Evolutionary conservation across 2,113 vertebrate genomes (phyloP), one percentile per base, ranked within the genome.

Genomic region (Dendropsophus ebraccatus): DNA sequence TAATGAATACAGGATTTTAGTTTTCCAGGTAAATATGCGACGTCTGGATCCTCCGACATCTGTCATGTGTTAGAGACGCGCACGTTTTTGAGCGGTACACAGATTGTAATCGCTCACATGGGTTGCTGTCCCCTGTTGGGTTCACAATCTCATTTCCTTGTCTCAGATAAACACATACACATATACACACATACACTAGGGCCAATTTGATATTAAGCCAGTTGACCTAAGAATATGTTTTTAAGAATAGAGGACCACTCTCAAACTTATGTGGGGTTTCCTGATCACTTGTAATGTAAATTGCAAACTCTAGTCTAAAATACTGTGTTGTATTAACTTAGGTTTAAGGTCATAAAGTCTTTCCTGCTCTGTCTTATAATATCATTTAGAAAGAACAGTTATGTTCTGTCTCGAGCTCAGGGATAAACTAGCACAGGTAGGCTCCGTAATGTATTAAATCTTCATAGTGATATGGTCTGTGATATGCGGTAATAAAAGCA

Each of bases 1-100:
- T 25, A 25, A 47, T 47, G 72, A 74, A 49, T 74, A 16, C 72
- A 74, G 72, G 35, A 49, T 74, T 74, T n/a, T n/a, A 74, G 37
- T 10, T 14, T 74, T 47, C 41, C 41, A 47, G 70, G 72, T 28
- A 74, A 28, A 21, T 47, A n/a, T 23, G 37, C 2, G 17, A 47
- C 72, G 41, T 74, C 23, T 74, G 72, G 72, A 74, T 47, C 23
- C 37, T 25, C 32, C 7, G 72, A 47, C 37, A 74, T 45, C 72
- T 74, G 37, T 74, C 72, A 74, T 47, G 72, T 74, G 12, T 74
- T 74, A 47, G 12, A n/a, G 37, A 25, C 37, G 23, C 49, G 72
- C 67, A 37, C 35, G 21, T 8, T 70, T 69, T 37, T 70, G 9
- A 41, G 67, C 35, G 21, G 35, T 41, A 11, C 19, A 70, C 35